phyloP scores from a whole-genome alignment of 2,113 vertebrate species.

The Nerophis ophidion region DNA sequence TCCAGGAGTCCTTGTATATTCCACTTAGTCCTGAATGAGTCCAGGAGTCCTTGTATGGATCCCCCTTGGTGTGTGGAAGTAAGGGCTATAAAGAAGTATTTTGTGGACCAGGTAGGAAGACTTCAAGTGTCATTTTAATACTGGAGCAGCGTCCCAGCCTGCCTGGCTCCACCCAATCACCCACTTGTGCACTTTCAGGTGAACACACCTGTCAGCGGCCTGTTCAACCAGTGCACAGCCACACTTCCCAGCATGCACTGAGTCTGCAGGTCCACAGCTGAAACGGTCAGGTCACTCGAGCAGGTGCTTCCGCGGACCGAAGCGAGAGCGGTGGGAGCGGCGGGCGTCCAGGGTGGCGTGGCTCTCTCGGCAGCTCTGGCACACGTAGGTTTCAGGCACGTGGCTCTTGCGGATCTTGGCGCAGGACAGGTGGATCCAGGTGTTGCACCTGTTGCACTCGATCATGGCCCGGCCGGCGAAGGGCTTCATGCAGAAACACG shows the following conservation, averaged over 20 bases:
- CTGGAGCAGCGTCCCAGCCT: too few species aligned
- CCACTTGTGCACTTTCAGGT: too few species aligned
- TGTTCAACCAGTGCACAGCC: too few species aligned
- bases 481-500: constrained; percentile 98
- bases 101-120: too few species aligned
- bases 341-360: constrained; percentile 81
- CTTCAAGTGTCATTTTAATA: too few species aligned
- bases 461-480: constrained; percentile 97
- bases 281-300: constrained; percentile 76
- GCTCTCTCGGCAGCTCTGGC: constrained; percentile 92
- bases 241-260: not conserved
- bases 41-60: too few species aligned
- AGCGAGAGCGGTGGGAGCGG: constrained; percentile 89
- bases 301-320: constrained; percentile 85
- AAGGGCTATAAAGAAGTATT: too few species aligned
- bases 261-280: constrained; percentile 33
- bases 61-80: too few species aligned
- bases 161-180: too few species aligned
- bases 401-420: constrained; percentile 97
- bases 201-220: too few species aligned
- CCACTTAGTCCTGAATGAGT: too few species aligned
- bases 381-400: constrained; percentile 92
- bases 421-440: constrained; percentile 96
- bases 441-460: constrained; percentile 92
- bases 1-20: too few species aligned